Conservation (phyloP, 2,888 invertebrate species). For the Salticus scenicus region DNA sequence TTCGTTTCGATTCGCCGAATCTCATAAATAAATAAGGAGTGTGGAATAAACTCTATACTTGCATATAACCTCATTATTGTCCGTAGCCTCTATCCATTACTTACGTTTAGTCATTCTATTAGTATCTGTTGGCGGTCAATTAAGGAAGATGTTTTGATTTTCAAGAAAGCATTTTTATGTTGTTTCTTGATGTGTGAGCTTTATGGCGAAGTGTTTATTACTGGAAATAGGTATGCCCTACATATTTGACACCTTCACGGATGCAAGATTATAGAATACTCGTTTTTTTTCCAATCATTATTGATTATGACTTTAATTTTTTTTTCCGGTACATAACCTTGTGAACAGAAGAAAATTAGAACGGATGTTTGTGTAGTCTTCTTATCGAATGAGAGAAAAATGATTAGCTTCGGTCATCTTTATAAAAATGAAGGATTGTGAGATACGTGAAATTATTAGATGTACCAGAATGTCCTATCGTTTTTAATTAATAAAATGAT, state of each 20-base stretch:
- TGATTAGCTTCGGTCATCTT: too few species aligned
- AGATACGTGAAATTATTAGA: too few species aligned
- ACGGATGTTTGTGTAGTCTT: too few species aligned
- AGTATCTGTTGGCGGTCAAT: background rate
- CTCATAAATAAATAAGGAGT: background rate
- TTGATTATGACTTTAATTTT: too few species aligned
- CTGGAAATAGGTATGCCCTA: background rate
- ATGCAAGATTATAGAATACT: background rate
- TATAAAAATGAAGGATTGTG: too few species aligned
- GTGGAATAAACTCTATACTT: background rate
- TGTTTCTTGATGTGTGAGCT: background rate
- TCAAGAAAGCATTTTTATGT: background rate
- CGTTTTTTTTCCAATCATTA: background rate
- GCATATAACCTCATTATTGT: slow-evolving; percentile 5
- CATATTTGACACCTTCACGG: background rate
- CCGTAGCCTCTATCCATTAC: background rate
- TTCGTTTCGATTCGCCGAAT: background rate
- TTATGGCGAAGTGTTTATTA: background rate
- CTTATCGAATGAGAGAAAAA: too few species aligned
- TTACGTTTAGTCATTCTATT: background rate
- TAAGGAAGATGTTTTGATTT: background rate
- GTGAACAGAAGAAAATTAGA: too few species aligned
- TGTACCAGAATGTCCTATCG: too few species aligned
- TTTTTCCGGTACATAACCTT: too few species aligned
- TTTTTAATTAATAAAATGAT: too few species aligned